These are phyloP conservation scores for Sitobion miscanthi DNA, from an alignment of 1,140 invertebrate genomes.

Conservation along the genomic window DNA sequence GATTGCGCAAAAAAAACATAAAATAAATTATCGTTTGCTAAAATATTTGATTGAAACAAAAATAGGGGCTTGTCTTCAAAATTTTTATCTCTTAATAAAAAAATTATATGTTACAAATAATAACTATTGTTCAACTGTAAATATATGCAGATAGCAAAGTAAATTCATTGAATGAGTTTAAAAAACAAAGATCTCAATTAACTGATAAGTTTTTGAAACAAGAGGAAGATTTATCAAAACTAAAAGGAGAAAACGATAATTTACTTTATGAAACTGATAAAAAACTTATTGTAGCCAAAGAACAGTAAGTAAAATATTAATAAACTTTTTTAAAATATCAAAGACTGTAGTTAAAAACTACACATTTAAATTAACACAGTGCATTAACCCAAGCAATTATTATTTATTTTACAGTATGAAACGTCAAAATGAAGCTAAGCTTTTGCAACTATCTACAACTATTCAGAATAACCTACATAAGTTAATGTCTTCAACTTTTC, in stretches of 20 bases:
- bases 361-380: not conserved
- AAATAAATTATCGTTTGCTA: too few species aligned
- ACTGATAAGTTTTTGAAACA: slow-evolving; percentile 47
- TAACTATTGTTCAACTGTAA: not conserved
- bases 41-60: too few species aligned
- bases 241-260: slow-evolving; percentile 43
- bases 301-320: slow-evolving; percentile 40
- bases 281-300: slow-evolving; percentile 46
- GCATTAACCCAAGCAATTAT: not conserved
- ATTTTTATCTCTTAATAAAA: not conserved
- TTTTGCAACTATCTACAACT: slow-evolving; percentile 21
- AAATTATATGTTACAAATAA: not conserved
- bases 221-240: slow-evolving; percentile 30
- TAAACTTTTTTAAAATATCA: not conserved
- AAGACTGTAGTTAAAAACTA: not conserved
- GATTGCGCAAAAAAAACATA: too few species aligned
- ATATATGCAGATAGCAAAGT: slow-evolving; percentile 28
- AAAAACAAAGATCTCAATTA: slow-evolving; percentile 44
- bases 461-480: slow-evolving; percentile 47
- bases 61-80: not conserved
- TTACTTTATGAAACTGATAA: slow-evolving; percentile 46
- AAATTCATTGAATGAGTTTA: slow-evolving; percentile 52
- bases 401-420: slow-evolving; percentile 39
- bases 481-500: slow-evolving; percentile 37
- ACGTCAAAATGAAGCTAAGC: slow-evolving; percentile 51